Percentiles rank a stretch among this genome's conserved stretches.
Evolutionary conservation across 2,113 vertebrate genomes (phyloP).

Genomic region (Paedocypris sp.): DNA sequence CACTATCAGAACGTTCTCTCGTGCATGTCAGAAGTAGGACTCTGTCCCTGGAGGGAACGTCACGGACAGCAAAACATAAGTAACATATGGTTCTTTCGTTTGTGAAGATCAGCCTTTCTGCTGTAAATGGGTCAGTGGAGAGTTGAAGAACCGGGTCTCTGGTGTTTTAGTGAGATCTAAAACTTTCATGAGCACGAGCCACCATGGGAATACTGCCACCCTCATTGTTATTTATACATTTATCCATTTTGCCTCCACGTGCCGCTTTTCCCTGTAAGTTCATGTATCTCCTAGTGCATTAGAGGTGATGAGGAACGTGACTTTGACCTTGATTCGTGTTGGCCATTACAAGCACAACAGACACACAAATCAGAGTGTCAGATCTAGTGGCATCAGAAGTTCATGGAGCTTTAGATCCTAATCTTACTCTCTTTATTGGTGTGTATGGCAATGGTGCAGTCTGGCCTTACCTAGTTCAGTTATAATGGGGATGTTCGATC

Average conservation of each 20-base stretch:
- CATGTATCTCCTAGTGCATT: conserved; percentile 9
- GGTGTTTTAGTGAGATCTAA: conserved; percentile 66
- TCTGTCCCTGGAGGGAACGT: neutral
- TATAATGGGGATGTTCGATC: conserved; percentile 96
- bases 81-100: no score
- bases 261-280: conserved; percentile 41
- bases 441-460: conserved; percentile 44
- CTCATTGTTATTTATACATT: conserved; percentile 72
- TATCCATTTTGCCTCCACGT: conserved; percentile 59
- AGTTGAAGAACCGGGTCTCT: conserved; percentile 58
- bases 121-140: conserved; percentile 68
- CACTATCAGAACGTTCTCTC: no score
- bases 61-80: neutral
- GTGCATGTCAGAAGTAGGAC: neutral
- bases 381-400: no score
- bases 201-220: conserved; percentile 59
- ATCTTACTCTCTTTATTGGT: conserved; percentile 16
- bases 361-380: neutral
- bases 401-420: conserved; percentile 19
- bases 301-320: conserved; percentile 1
- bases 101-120: conserved; percentile 50
- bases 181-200: conserved; percentile 67
- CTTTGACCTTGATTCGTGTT: conserved; percentile 17
- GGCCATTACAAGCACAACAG: neutral
- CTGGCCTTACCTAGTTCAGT: conserved; percentile 84